Base-by-base conservation (phyloP, 2,888 invertebrate species). In the Coleophora deauratella region DNA sequence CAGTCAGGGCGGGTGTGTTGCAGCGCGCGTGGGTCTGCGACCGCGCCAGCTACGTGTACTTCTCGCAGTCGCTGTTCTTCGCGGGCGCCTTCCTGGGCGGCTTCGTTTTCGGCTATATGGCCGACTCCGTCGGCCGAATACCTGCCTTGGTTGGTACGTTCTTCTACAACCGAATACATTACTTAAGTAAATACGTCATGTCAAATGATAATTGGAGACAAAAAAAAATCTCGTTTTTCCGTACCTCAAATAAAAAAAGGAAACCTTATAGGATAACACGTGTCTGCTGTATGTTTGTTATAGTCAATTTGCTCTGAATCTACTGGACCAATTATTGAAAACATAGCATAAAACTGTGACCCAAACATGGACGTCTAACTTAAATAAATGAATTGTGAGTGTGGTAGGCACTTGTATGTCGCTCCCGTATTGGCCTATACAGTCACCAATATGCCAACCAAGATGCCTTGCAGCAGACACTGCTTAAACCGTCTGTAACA, bases 41-140 rank as follows among this genome's bases (percentile, higher is more conserved):
- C 10, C 10, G n/a, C n/a, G 9, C 35, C 7, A 9, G 12, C 11
- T 11, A 21, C 8, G 27, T 9, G 7, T 27, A 21, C 4, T 10
- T 35, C 11, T 11, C 35, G 27, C 27, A 91, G 61, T 89, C 91
- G 9, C 85, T 92, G 39, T 93, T 92, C 72, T 93, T 92, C 71
- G 74, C 91, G 45, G 93, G 93, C 7, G 91, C 92, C 41, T 91
- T 93, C 51, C 79, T 90, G 28, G 93, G 93, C 8, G 91, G 92
- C 1, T 66, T 93, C 14, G 69, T 92, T 1, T 91, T 93, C 57
- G 93, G 93, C 14, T 91, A 90, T 89, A 82, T 92, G 27, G 92
- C 93, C 0, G 93, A 93, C 71, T 82, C 89, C 34, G 89, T 88
- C 59, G 93, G 93, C 15, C 84, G 93, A 12, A 89, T 92, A 49